These are phyloP conservation scores for Cheilosia pagana DNA, from an alignment of 2,888 invertebrate species.

Conservation along the genomic window DNA sequence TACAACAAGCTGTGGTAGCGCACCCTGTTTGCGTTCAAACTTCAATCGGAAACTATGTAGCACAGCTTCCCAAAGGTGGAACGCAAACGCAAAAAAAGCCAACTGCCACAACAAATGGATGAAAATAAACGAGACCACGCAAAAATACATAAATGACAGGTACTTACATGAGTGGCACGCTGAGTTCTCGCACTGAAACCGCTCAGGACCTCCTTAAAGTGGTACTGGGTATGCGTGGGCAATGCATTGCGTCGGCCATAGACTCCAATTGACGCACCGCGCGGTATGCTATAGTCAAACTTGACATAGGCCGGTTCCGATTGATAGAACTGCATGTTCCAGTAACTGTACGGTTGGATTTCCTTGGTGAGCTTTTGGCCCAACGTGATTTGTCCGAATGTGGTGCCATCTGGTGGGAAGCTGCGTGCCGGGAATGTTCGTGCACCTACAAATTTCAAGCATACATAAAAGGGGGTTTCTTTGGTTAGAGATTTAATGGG, in stretches of 20 bases:
- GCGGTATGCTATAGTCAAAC: slow-evolving; percentile 96
- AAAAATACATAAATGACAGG: background rate
- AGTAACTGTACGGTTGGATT: slow-evolving; percentile 97
- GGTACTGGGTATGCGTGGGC: slow-evolving; percentile 98
- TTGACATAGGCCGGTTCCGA: slow-evolving; percentile 96
- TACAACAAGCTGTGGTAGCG: slow-evolving; percentile 46
- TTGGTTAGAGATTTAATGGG: slow-evolving; percentile 66
- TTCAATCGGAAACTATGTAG: slow-evolving; percentile 3
- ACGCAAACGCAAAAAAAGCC: slow-evolving; percentile 8
- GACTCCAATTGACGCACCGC: slow-evolving; percentile 96
- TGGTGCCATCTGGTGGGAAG: slow-evolving; percentile 96
- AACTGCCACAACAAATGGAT: slow-evolving; percentile 17
- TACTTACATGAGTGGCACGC: slow-evolving; percentile 93
- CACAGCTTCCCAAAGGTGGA: slow-evolving; percentile 23
- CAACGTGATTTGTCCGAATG: slow-evolving; percentile 94
- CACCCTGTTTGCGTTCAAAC: slow-evolving; percentile 17
- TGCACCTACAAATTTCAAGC: slow-evolving; percentile 86
- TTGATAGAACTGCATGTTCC: slow-evolving; percentile 99
- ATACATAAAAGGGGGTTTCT: slow-evolving; percentile 67
- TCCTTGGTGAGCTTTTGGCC: slow-evolving; percentile 94
- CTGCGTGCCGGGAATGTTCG: slow-evolving; percentile 95
- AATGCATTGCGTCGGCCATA: slow-evolving; percentile 96
- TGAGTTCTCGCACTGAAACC: slow-evolving; percentile 94
- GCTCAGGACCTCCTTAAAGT: slow-evolving; percentile 96
- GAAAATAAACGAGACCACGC: slow-evolving; percentile 16